Base-by-base conservation (phyloP, 53 echinoderm and acorn worm species). In the Apostichopus leukothele region DNA sequence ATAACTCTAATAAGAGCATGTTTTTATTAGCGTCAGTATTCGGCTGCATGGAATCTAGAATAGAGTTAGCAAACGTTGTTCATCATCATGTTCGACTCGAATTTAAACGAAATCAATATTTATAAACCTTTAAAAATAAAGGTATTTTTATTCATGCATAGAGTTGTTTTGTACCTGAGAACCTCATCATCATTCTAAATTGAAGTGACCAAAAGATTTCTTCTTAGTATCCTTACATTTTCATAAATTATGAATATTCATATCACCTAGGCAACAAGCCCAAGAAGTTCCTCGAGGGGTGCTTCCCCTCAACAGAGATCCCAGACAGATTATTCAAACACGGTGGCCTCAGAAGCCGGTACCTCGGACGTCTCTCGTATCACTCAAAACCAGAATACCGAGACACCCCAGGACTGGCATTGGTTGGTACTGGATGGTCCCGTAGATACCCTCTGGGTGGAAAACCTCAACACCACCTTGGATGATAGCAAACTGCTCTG, bases 361-460 rank as follows among this genome's bases (percentile, higher is more conserved):
- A 75, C 75, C 16, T 79, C 88, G 7, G 88, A 87, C 8, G 52
- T 87, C 5, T 73, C 75, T n/a, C 22, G 80, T 5, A 50, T 51
- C 16, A 7, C 59, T 27, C 88, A 83, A 50, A 76, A 75, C 39
- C 89, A 89, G 18, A 90, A 92, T 0, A 94, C 94, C 53, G 95
- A 98, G 54, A 91, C 90, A 67, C 98, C 98, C 27, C 88, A 90
- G 11, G 95, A 95, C 93, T 98, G 98, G 98, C 94, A 94, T 60
- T 98, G 98, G 98, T 89, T 98, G 53, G 93, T 98, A 6, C 90
- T 98, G 66, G 98, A 98, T 63, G 98, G 98, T 0, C 98, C 98
- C 4, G 98, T 98, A 59, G 98, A 98, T 74, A 98, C 98, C 39
- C 95, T 98, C 83, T 98, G 98, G 98, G 95, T 98, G 78, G 98